A percentile compares a stretch with the other conserved stretches of the same genome.
Evolutionary conservation across 2,797 vertebrate species (phyloP).

Genomic region (Bovichtus diacanthus): DNA sequence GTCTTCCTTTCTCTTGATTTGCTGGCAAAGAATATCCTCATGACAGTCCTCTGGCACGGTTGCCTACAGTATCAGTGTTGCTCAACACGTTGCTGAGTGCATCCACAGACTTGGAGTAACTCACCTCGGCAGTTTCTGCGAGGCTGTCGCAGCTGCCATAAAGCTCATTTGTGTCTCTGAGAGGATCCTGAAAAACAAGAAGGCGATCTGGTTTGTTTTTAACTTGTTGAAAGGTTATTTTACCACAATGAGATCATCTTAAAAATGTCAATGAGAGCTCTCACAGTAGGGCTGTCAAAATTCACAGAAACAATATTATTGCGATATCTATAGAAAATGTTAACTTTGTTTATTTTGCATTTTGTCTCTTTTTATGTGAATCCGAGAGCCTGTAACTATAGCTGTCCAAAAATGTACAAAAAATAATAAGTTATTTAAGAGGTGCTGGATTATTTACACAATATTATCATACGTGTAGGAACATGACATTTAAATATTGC

Average conservation of each 20-base stretch:
- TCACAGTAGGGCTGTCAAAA: too few relatives aligned
- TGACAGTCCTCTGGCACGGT: neutral
- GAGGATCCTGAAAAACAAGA: constrained; percentile 70
- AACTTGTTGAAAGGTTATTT: neutral
- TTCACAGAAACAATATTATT: too few relatives aligned
- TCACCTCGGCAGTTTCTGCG: constrained; percentile 57
- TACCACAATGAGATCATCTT: neutral
- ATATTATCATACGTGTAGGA: too few relatives aligned
- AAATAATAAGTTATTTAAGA: too few relatives aligned
- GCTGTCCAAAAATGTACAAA: too few relatives aligned
- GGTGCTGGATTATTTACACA: too few relatives aligned
- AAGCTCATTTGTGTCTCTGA: constrained; percentile 43
- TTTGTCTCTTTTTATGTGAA: too few relatives aligned
- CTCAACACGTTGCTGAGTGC: neutral
- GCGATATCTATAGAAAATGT: too few relatives aligned
- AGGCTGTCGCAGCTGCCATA: constrained; percentile 67
- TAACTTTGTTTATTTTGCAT: too few relatives aligned
- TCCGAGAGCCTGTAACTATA: too few relatives aligned
- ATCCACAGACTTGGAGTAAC: neutral
- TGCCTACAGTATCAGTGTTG: neutral
- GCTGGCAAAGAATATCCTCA: neutral
- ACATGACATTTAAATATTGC: too few relatives aligned
- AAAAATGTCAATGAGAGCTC: neutral
- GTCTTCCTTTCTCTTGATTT: neutral
- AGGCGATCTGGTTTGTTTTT: neutral